Conservation (phyloP, 2,888 invertebrate genomes). For the Agonopterix subpropinquella region DNA sequence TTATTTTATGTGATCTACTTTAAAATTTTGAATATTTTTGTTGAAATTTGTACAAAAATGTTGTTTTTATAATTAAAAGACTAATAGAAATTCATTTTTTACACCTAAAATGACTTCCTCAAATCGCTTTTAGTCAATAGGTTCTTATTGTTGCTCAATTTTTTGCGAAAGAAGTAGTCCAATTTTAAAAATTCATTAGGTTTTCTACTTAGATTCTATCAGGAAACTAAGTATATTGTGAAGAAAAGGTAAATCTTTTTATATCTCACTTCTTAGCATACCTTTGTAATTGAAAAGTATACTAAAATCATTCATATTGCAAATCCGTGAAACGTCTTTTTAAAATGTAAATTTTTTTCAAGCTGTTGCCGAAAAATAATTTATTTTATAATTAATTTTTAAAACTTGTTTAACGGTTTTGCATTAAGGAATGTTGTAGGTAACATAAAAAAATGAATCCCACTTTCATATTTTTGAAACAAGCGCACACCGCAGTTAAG, state of each 20-base stretch:
- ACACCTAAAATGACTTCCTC: conserved; percentile 32
- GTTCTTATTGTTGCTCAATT: conserved; percentile 60
- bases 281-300: too few species aligned
- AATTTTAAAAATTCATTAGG: conserved; percentile 3
- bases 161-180: conserved; percentile 43
- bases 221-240: neutral
- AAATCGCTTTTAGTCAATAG: conserved; percentile 36
- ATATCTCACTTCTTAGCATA: conserved; percentile 12
- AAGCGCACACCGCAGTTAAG: conserved; percentile 37
- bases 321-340: neutral
- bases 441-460: too few species aligned
- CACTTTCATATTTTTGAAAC: conserved; percentile 31
- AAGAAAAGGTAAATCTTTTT: neutral
- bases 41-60: conserved; percentile 27
- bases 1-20: conserved; percentile 10
- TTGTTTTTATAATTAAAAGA: conserved; percentile 20
- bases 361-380: neutral
- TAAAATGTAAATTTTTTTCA: neutral
- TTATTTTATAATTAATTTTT: too few species aligned
- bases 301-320: too few species aligned
- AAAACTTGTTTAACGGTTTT: too few species aligned
- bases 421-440: too few species aligned
- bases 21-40: conserved; percentile 37
- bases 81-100: conserved; percentile 13
- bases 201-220: conserved; percentile 11